Conservation (phyloP, 2,797 vertebrate species). For the Chiroxiphia lanceolata region DNA sequence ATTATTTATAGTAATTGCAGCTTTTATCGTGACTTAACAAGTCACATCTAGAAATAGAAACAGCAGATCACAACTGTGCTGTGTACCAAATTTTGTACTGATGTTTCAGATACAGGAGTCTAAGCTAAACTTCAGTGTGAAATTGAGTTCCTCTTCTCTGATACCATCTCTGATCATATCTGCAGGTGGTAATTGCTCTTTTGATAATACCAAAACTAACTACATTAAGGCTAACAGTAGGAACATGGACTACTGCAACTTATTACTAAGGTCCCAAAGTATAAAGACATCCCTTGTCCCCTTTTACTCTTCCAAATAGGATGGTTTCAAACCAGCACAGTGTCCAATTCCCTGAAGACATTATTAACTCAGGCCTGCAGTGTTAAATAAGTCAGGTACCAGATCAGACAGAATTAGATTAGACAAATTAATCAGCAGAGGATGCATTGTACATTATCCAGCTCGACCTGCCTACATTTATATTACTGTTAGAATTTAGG, state of each 20-base stretch:
- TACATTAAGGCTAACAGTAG: conserved; percentile 43
- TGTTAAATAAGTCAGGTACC: conserved; percentile 49
- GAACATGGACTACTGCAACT: conserved; percentile 16
- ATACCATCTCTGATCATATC: conserved; percentile 54
- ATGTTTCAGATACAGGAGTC: background rate
- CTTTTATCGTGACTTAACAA: background rate
- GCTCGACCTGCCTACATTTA: background rate
- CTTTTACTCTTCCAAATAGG: conserved; percentile 45
- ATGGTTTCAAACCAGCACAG: conserved; percentile 9
- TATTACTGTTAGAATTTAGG: background rate
- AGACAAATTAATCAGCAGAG: conserved; percentile 60
- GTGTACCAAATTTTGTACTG: background rate
- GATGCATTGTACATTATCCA: conserved; percentile 20
- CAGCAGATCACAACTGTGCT: background rate
- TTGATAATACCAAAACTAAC: conserved; percentile 62
- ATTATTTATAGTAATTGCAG: background rate
- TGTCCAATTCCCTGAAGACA: conserved; percentile 44
- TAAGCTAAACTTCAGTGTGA: background rate
- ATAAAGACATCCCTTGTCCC: conserved; percentile 26
- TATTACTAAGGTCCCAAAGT: conserved; percentile 12
- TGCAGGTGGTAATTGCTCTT: conserved; percentile 69
- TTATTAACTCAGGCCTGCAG: conserved; percentile 42
- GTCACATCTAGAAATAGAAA: background rate
- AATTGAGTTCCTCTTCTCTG: conserved; percentile 14
- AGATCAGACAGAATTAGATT: conserved; percentile 48